A percentile compares a stretch with the other conserved stretches of the same genome.
Conservation (phyloP, 1,140 invertebrate species). For the Akabosia matsudoensis region DNA sequence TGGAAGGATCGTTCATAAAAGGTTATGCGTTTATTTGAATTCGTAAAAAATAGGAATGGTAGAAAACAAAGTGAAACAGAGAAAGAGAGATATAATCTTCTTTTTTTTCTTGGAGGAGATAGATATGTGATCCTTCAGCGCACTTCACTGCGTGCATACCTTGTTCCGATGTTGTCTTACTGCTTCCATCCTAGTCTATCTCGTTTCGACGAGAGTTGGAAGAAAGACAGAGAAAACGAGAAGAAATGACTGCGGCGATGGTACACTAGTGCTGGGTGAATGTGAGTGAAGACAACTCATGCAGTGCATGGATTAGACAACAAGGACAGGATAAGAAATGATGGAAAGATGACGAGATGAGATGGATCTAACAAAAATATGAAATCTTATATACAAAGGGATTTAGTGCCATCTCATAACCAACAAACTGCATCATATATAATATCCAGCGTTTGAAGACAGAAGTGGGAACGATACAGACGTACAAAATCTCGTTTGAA, state of each 20-base stretch:
- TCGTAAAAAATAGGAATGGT: neutral
- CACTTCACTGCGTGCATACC: neutral
- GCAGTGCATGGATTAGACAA: constrained; percentile 11
- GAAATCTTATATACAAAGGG: constrained; percentile 14
- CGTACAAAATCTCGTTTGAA: too few species aligned
- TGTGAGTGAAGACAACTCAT: constrained; percentile 9
- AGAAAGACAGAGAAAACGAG: neutral
- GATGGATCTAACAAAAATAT: constrained; percentile 11
- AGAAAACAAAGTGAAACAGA: neutral
- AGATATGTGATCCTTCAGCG: constrained; percentile 1
- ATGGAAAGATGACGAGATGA: constrained; percentile 16
- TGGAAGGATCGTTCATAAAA: neutral
- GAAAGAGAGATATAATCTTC: neutral
- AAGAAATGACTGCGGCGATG: neutral
- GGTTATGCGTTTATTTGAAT: neutral
- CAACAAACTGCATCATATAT: neutral
- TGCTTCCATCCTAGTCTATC: neutral
- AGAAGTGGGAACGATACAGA: too few species aligned
- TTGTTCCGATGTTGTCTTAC: neutral
- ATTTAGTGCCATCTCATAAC: constrained; percentile 9
- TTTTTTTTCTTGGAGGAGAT: neutral
- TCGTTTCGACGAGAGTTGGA: neutral
- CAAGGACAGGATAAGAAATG: constrained; percentile 13
- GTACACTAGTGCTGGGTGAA: too few species aligned
- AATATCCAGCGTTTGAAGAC: neutral